Conservation (phyloP, 2,888 invertebrate species). For the Drosophila hamatofila region DNA sequence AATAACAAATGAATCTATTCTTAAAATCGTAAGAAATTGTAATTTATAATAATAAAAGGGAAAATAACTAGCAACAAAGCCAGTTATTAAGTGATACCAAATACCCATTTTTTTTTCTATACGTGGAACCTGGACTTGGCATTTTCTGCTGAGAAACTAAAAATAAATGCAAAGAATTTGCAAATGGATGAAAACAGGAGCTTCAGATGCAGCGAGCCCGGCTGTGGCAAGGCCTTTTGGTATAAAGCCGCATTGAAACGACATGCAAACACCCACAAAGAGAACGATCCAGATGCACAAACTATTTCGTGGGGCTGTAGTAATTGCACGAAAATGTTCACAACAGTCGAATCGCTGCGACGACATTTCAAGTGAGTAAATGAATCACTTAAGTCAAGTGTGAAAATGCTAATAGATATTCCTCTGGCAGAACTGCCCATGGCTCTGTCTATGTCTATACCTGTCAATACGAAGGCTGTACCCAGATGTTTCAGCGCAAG, state of each 20-base stretch:
- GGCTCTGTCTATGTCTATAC: conserved; percentile 35
- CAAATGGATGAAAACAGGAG: conserved; percentile 47
- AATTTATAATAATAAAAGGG: background rate
- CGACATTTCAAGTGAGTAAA: conserved; percentile 22
- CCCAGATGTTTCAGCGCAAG: conserved; percentile 60
- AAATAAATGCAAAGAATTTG: background rate
- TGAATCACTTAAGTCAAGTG: background rate
- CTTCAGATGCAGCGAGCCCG: conserved; percentile 28
- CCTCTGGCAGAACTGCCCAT: conserved; percentile 36
- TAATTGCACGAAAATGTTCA: conserved; percentile 39
- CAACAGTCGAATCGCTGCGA: conserved; percentile 43
- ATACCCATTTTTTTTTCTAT: background rate
- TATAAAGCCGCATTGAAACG: conserved; percentile 46
- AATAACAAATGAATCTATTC: conserved; percentile 2
- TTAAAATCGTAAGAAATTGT: background rate
- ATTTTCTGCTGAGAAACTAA: background rate
- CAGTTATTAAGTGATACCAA: background rate
- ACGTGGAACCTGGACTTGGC: background rate
- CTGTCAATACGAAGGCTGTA: conserved; percentile 36
- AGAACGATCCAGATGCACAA: conserved; percentile 27
- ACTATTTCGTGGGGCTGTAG: conserved; percentile 29
- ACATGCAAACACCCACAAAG: conserved; percentile 28
- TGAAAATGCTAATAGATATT: background rate
- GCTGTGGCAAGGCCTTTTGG: conserved; percentile 54
- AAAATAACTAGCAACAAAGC: too few species aligned